A percentile compares a stretch with the other conserved stretches of the same genome.
Conservation (phyloP, 2,113 vertebrate genomes). For the Enhydra lutris region DNA sequence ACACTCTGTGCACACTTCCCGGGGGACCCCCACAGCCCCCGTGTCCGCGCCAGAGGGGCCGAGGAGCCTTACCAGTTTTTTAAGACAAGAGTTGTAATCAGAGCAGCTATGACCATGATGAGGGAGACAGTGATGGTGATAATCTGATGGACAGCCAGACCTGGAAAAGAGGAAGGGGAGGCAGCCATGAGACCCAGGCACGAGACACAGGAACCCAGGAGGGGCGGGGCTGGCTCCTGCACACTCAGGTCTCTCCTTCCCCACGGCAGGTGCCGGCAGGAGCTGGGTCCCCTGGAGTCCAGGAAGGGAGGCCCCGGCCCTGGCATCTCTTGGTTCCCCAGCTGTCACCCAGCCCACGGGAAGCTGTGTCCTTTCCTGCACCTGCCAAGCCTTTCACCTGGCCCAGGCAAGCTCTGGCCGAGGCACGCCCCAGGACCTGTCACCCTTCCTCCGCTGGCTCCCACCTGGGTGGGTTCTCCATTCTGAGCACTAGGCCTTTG, state of each 20-base stretch:
- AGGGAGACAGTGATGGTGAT: constrained; percentile 99
- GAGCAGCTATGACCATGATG: constrained; percentile 98
- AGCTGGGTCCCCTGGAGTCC: not conserved
- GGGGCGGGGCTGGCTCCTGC: not conserved
- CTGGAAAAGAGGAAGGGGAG: constrained; percentile 80
- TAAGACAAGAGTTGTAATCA: constrained; percentile 99
- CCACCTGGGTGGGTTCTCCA: fast-evolving
- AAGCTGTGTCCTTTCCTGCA: not conserved
- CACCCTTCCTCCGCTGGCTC: not conserved
- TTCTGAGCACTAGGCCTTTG: not conserved
- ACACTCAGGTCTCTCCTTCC: not conserved
- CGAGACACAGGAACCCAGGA: not conserved
- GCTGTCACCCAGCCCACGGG: fast-evolving
- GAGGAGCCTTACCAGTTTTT: constrained; percentile 96
- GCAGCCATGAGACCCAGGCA: not conserved
- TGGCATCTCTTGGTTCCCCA: fast-evolving
- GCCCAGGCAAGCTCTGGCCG: not conserved
- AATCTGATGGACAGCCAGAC: constrained; percentile 98
- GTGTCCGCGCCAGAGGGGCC: not conserved
- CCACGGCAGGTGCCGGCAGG: not conserved
- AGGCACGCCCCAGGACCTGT: not conserved
- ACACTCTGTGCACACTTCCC: not conserved
- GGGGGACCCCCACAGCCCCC: fast-evolving
- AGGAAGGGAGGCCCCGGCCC: not conserved
- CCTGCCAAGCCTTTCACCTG: not conserved